A percentile compares a stretch with the other conserved stretches of the same genome.
phyloP scores from a whole-genome alignment of 1,140 invertebrate genomes.

The Sweltsa coloradensis region DNA sequence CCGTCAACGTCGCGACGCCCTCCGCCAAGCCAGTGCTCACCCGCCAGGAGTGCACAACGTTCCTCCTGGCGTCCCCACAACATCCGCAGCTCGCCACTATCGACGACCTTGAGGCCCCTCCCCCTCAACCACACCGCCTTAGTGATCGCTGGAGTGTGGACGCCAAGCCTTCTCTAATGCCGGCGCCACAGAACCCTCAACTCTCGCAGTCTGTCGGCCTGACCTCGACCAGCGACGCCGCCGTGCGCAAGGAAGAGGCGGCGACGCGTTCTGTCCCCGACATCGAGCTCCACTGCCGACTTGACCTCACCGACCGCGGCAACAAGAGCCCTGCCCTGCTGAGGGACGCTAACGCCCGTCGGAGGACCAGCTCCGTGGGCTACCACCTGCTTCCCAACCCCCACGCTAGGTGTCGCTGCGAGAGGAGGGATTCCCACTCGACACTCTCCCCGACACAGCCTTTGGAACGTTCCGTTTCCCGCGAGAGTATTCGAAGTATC shows the following conservation, averaged over 20 bases:
- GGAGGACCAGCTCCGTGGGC: constrained; percentile 2
- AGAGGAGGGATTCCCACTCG: constrained; percentile 58
- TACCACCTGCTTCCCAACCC: constrained; percentile 27
- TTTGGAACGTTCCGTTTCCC: constrained; percentile 55
- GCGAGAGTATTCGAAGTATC: constrained; percentile 51
- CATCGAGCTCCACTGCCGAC: constrained; percentile 71
- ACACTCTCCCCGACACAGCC: constrained; percentile 53
- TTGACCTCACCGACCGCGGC: background rate
- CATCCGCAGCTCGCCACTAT: background rate
- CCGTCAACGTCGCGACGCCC: constrained; percentile 12
- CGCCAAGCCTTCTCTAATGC: background rate
- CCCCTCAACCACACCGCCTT: background rate
- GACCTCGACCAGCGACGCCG: background rate
- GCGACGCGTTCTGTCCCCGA: constrained; percentile 76
- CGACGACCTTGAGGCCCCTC: background rate
- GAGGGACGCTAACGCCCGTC: constrained; percentile 1
- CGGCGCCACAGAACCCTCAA: background rate
- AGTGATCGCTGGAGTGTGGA: background rate
- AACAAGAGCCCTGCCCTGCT: background rate
- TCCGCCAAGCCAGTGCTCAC: constrained; percentile 52
- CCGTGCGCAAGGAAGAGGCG: background rate
- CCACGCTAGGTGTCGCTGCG: constrained; percentile 41
- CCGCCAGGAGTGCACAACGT: constrained; percentile 68
- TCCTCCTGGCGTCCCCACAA: constrained; percentile 50
- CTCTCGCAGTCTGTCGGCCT: background rate